Percentiles rank a stretch among this genome's conserved stretches.
phyloP scores from a whole-genome alignment of 1,140 invertebrate genomes.

The Drosophila ohnishii region DNA sequence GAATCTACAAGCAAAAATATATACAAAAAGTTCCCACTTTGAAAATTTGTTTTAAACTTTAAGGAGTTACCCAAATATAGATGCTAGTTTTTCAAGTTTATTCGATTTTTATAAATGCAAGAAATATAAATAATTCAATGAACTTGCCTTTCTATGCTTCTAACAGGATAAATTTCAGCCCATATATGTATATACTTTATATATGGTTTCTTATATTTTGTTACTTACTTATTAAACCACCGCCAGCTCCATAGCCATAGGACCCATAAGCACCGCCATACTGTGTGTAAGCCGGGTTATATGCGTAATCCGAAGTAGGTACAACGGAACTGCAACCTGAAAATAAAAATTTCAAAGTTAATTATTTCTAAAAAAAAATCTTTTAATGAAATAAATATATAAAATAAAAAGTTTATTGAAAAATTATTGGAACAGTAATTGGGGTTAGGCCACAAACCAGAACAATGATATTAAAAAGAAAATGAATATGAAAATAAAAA shows the following conservation, averaged over 20 bases:
- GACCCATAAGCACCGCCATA: conserved; percentile 89
- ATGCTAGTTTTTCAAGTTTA: no score
- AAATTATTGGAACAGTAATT: no score
- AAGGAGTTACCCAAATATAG: no score
- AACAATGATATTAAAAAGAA: no score
- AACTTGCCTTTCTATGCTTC: no score
- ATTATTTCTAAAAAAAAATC: background rate
- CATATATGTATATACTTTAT: no score
- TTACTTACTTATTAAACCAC: conserved; percentile 92
- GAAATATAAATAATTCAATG: no score
- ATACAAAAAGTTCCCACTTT: no score
- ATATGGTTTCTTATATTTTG: background rate
- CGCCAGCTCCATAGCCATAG: conserved; percentile 88
- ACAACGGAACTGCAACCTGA: conserved; percentile 86
- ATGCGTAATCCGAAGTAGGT: conserved; percentile 87
- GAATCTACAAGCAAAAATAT: conserved; percentile 84
- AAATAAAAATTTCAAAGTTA: conserved; percentile 10
- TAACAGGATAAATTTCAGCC: no score
- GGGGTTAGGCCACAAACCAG: no score
- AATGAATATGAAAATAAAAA: no score
- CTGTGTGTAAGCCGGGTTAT: conserved; percentile 89
- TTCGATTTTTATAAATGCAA: no score
- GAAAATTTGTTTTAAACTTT: background rate
- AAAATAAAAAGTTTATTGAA: background rate
- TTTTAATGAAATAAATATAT: background rate